These are phyloP conservation scores for Acleris holmiana DNA, from an alignment of 2,888 invertebrate species.

Conservation along the genomic window DNA sequence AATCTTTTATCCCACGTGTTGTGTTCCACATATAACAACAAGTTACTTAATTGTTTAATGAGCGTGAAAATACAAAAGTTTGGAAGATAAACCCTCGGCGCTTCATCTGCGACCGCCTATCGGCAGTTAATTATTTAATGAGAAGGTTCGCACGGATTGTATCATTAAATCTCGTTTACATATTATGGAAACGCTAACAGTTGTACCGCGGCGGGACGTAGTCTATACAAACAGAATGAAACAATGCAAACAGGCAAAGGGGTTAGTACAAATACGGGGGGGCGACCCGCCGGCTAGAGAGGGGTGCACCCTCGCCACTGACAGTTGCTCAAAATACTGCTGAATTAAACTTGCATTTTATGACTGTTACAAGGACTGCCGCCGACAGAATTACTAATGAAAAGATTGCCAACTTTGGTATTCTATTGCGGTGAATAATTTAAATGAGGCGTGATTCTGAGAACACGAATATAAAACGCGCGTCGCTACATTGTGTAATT, in stretches of 20 bases:
- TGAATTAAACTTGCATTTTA: constrained; percentile 37
- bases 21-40: not conserved
- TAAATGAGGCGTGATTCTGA: constrained; percentile 9
- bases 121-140: constrained; percentile 42
- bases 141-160: constrained; percentile 56
- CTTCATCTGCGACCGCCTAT: constrained; percentile 11
- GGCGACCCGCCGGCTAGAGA: constrained; percentile 46
- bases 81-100: constrained; percentile 2
- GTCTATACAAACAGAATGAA: constrained; percentile 76
- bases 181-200: constrained; percentile 78
- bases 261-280: constrained; percentile 71
- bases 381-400: constrained; percentile 26
- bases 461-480: constrained; percentile 16
- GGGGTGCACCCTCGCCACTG: constrained; percentile 61
- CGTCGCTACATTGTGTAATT: constrained; percentile 15
- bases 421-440: constrained; percentile 12
- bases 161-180: constrained; percentile 76
- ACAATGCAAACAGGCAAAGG: constrained; percentile 78
- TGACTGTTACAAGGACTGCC: constrained; percentile 26
- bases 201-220: constrained; percentile 65
- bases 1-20: not conserved
- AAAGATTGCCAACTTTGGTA: constrained; percentile 26
- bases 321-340: constrained; percentile 54
- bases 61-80: constrained; percentile 8
- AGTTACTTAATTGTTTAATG: constrained; percentile 10